A percentile compares a stretch with the other conserved stretches of the same genome.
Conservation (phyloP, 2,113 vertebrate species). For the Ciconia stormi region DNA sequence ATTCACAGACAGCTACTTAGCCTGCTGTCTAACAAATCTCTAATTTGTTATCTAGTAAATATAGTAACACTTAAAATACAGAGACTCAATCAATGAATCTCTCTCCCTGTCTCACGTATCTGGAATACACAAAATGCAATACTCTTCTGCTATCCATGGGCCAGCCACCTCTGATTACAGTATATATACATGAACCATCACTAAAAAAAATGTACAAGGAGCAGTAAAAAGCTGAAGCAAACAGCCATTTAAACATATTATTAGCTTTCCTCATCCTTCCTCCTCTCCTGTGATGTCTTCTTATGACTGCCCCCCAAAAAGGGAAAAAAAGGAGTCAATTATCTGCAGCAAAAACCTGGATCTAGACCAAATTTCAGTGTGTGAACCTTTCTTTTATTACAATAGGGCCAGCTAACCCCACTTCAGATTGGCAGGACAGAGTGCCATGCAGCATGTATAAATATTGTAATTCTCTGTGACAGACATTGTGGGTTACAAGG, state of each 20-base stretch:
- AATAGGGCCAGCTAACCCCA: background rate
- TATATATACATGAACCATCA: background rate
- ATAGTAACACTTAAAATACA: conserved; percentile 69
- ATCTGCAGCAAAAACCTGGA: background rate
- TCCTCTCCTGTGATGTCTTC: background rate
- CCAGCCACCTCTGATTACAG: background rate
- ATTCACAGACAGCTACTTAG: conserved; percentile 53
- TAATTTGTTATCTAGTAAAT: conserved; percentile 64
- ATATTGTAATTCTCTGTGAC: background rate
- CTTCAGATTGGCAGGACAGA: background rate
- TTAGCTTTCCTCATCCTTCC: background rate
- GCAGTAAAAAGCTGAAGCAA: background rate
- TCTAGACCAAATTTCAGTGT: background rate
- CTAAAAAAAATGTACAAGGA: background rate
- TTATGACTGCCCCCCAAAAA: background rate
- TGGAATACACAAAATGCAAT: background rate
- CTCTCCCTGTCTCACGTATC: background rate
- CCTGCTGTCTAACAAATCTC: conserved; percentile 58
- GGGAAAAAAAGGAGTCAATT: background rate
- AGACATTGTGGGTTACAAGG: background rate
- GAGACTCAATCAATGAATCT: conserved; percentile 44
- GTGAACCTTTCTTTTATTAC: background rate
- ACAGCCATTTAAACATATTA: background rate
- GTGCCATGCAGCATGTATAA: background rate
- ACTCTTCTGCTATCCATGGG: background rate